Evolutionary conservation across 1,140 invertebrate species (phyloP), one percentile per base, ranked within the genome.

Genomic region (Drosophila carrolli): DNA sequence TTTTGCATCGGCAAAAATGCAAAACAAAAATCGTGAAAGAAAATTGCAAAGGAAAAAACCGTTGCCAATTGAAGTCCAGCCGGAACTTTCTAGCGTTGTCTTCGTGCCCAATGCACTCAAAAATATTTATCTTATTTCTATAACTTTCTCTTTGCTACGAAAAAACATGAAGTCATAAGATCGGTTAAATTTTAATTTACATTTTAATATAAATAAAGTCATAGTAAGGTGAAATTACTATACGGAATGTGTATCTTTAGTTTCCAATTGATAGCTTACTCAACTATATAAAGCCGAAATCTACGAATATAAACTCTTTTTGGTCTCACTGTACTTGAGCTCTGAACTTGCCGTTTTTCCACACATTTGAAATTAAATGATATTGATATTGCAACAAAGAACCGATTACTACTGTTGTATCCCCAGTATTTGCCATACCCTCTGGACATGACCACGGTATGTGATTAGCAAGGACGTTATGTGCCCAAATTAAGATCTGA

Each of bases 321-420:
- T 16, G 19, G 1, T 16, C n/a, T 35, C 8, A 19, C 14, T 59
- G 56, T 11, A 29, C 1, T 47, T n/a, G 1, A n/a, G 16, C 23
- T 19, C 10, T 13, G 16, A 23, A 2, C 27, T n/a, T 4, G 27
- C 14, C 11, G 5, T 50, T 29, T 14, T 53, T 53, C 32, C 50
- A 37, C 50, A 74, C 58, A 74, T 81, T 74, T 65, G 63, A 81
- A 73, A 81, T 77, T 73, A 68, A 73, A 77, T 81, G 37, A 57
- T 77, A 78, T 78, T 80, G 68, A 81, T 81, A 78, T 81, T 78
- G 78, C 73, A 55, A 53, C 29, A 60, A 55, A 59, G 38, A 56
- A 35, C 35, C 51, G 40, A 51, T 41, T 58, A 19, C 56, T 50
- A 46, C 35, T 41, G 27, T 40, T 40, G 43, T 16, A n/a, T 37